Evolutionary conservation across 2,797 vertebrate species (phyloP), one percentile per base, ranked within the genome.

Genomic region (Etheostoma perlongum): DNA sequence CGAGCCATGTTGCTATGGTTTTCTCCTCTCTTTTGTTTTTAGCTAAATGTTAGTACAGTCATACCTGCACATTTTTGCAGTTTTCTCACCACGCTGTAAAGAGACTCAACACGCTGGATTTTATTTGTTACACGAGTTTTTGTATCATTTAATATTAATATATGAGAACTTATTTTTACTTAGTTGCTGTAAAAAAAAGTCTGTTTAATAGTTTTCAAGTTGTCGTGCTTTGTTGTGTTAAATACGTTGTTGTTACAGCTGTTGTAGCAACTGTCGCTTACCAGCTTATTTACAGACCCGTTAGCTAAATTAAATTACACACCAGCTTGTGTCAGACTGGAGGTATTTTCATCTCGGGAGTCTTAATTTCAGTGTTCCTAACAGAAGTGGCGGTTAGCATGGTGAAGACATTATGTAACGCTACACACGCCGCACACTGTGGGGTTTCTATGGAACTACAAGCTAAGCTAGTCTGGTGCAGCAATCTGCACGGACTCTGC

Each of bases 371-470:
- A 27, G 63, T 77, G 69, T 84, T 80, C 49, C 76, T 67, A 54
- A 83, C 66, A 86, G 67, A 78, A 78, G 79, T 77, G 82, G 88
- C 51, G 12, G 75, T 76, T 85, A 65, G 76, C 77, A 63, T 6
- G 4, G 59, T 67, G 82, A 72, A 84, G 76, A 72, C 70, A 71
- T 93, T 94, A 92, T 76, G 91, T 90, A 93, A 94, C 85, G 51
- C 57, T 13, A 46, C 42, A 61, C 76, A 51, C 61, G 69, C 76
- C 65, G 23, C 85, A 67, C 82, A 54, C 51, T 67, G 76, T 60
- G 76, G 82, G 44, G 25, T 71, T 76, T 67, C 53, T 33, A 44
- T 51, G 61, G 18, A 54, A 67, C 74, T 27, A 76, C 68, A 57
- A 51, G 84, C 83, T 46, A 47, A 64, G 76, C 82, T 54, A 73